phyloP scores from a whole-genome alignment of 2,113 vertebrate species.

The Morone chrysops region DNA sequence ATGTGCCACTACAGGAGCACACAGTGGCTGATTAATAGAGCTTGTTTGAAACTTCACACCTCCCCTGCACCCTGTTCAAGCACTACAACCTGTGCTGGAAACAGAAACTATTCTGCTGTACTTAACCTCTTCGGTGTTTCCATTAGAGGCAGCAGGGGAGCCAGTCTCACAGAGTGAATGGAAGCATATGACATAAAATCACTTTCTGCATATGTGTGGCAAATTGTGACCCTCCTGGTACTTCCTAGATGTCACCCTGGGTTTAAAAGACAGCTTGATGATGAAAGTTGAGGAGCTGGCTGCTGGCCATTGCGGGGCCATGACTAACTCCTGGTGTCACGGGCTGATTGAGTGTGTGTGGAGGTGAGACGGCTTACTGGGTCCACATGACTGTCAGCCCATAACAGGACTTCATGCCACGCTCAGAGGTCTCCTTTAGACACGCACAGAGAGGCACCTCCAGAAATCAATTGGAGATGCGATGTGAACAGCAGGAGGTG shows the following conservation, averaged over 20 bases:
- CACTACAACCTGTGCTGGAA: background rate
- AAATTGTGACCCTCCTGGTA: background rate
- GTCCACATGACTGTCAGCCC: conserved; percentile 17
- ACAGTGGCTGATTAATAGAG: conserved; percentile 51
- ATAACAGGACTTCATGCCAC: conserved; percentile 32
- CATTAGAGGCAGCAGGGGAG: background rate
- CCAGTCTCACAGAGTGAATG: background rate
- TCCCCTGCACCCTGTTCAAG: background rate
- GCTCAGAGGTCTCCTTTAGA: conserved; percentile 43
- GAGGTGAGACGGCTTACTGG: conserved; percentile 18
- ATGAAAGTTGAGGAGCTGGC: conserved; percentile 59
- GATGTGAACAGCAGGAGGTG: conserved; percentile 10
- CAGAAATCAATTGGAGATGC: conserved; percentile 56
- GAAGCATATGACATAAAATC: background rate
- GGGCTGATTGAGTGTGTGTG: conserved; percentile 45
- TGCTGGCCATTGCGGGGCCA: conserved; percentile 35
- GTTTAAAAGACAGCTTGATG: conserved; percentile 57
- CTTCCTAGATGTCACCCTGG: conserved; percentile 55
- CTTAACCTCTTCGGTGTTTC: background rate
- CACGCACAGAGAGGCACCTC: conserved; percentile 28
- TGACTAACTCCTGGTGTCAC: conserved; percentile 71
- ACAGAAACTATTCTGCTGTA: background rate
- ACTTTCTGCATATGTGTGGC: conserved; percentile 15
- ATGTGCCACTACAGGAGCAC: conserved; percentile 32
- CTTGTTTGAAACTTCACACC: conserved; percentile 12